Percentiles rank a stretch among this genome's conserved stretches.
phyloP scores from a whole-genome alignment of 1,140 invertebrate genomes.

The Saccostrea echinata region DNA sequence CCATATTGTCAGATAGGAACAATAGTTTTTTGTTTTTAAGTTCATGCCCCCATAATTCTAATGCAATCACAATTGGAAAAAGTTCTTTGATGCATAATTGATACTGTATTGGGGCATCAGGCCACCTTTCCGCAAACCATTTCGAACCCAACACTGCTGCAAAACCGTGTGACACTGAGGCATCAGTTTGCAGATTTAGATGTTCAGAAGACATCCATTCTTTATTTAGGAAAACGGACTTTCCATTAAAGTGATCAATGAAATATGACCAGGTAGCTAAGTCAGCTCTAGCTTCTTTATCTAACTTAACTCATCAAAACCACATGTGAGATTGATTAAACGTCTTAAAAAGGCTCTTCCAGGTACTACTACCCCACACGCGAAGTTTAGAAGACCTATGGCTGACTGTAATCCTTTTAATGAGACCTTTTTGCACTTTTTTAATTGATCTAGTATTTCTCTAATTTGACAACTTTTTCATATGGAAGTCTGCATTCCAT shows the following conservation, averaged over 20 bases:
- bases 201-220: conserved; percentile 23
- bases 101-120: too few relatives aligned
- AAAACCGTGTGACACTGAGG: conserved; percentile 35
- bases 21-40: too few relatives aligned
- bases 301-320: conserved; percentile 44
- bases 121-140: neutral
- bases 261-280: conserved; percentile 16
- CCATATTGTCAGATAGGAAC: too few relatives aligned
- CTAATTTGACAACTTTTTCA: conserved; percentile 39
- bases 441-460: too few relatives aligned
- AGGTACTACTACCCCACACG: conserved; percentile 47
- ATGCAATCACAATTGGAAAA: too few relatives aligned
- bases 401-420: too few relatives aligned
- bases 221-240: conserved; percentile 34
- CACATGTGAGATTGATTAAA: conserved; percentile 46
- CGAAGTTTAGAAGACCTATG: conserved; percentile 53
- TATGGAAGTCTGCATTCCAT: conserved; percentile 47
- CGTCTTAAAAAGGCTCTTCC: conserved; percentile 42
- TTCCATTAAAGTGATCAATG: conserved; percentile 43
- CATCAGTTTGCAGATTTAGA: conserved; percentile 48
- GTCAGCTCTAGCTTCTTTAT: conserved; percentile 32
- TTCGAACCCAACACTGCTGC: conserved; percentile 33
- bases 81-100: too few relatives aligned
- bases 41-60: too few relatives aligned
- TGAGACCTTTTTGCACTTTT: too few relatives aligned